A percentile compares a stretch with the other conserved stretches of the same genome.
These are phyloP conservation scores for Neosalanx taihuensis DNA, from an alignment of 2,797 vertebrate species.

Conservation along the genomic window DNA sequence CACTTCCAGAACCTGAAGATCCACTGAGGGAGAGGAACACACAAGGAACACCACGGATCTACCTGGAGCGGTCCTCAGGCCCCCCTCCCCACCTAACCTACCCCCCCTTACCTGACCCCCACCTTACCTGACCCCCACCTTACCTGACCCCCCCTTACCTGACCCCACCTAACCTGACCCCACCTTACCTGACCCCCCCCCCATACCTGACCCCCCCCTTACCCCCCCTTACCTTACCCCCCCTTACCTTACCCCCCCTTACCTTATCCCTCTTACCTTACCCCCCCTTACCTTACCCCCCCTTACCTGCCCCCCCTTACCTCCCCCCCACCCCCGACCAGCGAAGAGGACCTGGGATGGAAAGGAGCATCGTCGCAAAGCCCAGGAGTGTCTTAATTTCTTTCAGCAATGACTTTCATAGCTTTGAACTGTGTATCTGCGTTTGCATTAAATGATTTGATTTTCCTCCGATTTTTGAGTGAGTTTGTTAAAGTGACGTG, in stretches of 20 bases:
- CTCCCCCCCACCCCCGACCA: no score
- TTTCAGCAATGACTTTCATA: slow-evolving; percentile 19
- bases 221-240: slow-evolving; percentile 17
- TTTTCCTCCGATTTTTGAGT: background rate
- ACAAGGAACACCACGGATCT: background rate
- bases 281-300: no score
- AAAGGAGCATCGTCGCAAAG: slow-evolving; percentile 14
- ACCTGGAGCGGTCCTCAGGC: background rate
- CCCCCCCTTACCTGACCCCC: slow-evolving; percentile 9
- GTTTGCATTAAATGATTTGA: background rate
- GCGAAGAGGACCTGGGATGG: background rate
- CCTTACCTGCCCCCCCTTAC: no score
- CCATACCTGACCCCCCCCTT: slow-evolving; percentile 12
- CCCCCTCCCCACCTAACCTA: slow-evolving; percentile 26
- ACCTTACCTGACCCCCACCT: no score
- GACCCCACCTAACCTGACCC: no score
- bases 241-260: slow-evolving; percentile 13
- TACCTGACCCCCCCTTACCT: no score
- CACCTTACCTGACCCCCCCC: no score
- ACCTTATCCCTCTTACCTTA: background rate
- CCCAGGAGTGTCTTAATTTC: slow-evolving; percentile 23
- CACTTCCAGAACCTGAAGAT: slow-evolving; percentile 84
- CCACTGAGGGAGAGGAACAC: slow-evolving; percentile 50
- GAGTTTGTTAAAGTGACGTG: background rate
- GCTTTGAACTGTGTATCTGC: slow-evolving; percentile 29